Evolutionary conservation across 2,888 invertebrate species (phyloP).

Genomic region (Argyresthia goedartella): DNA sequence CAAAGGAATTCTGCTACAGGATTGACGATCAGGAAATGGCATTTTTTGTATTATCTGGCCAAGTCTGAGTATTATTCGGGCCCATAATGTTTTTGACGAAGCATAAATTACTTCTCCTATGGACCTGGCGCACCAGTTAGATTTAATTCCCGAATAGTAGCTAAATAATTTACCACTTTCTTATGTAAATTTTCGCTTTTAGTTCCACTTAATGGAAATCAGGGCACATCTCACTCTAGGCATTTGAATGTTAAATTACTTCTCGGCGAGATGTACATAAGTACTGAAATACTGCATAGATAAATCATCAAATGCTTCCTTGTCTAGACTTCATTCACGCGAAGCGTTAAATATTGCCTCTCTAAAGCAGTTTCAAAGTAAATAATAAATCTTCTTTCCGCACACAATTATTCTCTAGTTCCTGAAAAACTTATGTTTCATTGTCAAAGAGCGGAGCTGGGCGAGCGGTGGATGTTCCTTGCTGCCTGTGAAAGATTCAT

Average conservation of each 20-base stretch:
- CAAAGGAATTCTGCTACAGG: too few relatives aligned
- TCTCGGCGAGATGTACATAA: too few relatives aligned
- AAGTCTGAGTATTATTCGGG: too few relatives aligned
- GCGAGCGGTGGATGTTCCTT: too few relatives aligned
- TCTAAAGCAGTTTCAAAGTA: too few relatives aligned
- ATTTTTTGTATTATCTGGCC: too few relatives aligned
- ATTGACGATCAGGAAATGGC: too few relatives aligned
- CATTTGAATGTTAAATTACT: too few relatives aligned
- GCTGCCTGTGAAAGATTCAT: too few relatives aligned
- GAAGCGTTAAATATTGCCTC: not conserved
- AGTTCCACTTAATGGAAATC: constrained; percentile 55
- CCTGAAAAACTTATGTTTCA: constrained; percentile 38
- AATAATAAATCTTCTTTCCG: constrained; percentile 35
- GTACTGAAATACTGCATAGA: not conserved
- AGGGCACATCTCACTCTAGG: constrained; percentile 13
- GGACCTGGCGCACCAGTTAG: not conserved
- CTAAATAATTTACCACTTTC: constrained; percentile 29
- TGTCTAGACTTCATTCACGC: not conserved
- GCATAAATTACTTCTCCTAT: not conserved
- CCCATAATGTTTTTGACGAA: not conserved
- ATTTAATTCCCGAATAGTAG: not conserved
- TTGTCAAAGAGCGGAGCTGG: constrained; percentile 19
- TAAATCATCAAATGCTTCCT: not conserved
- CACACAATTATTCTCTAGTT: constrained; percentile 40
- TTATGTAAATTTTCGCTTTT: constrained; percentile 52